phyloP scores from a whole-genome alignment of 1,140 invertebrate genomes.

The Cephus cinctus region DNA sequence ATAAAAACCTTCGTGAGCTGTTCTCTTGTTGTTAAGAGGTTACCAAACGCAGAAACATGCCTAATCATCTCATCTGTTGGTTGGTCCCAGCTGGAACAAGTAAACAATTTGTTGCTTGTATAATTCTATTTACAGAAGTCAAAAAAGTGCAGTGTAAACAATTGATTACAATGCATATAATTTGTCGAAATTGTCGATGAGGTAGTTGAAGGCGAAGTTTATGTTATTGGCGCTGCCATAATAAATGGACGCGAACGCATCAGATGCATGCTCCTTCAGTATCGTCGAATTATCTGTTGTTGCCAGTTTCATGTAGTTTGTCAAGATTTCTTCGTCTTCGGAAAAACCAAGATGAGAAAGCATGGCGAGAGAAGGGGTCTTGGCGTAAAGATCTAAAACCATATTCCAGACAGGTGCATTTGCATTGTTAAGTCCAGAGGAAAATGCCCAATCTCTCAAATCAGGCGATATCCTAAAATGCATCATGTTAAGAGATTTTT shows the following conservation, averaged over 20 bases:
- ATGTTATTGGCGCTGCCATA: too few species aligned
- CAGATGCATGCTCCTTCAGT: conserved; percentile 1
- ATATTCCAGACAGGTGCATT: conserved; percentile 13
- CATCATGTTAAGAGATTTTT: not conserved
- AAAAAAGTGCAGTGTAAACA: too few species aligned
- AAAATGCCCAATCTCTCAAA: conserved; percentile 12
- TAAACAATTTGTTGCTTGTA: too few species aligned
- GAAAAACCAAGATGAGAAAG: conserved; percentile 23
- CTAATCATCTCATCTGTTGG: too few species aligned
- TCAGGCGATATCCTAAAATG: conserved; percentile 15
- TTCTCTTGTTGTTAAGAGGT: conserved; percentile 5
- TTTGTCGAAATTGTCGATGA: too few species aligned
- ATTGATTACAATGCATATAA: too few species aligned
- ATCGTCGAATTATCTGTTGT: conserved; percentile 1
- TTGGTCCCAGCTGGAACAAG: too few species aligned
- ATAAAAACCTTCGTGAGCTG: conserved; percentile 20
- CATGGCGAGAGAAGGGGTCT: too few species aligned
- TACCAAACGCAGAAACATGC: conserved; percentile 10
- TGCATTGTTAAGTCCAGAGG: conserved; percentile 4
- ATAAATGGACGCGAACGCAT: too few species aligned
- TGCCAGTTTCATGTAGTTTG: conserved; percentile 18
- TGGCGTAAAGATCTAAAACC: conserved; percentile 16
- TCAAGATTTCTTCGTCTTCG: conserved; percentile 21
- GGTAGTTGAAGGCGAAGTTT: too few species aligned
- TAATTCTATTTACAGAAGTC: too few species aligned